Evolutionary conservation across 1,140 invertebrate genomes (phyloP).

Genomic region (Agrilus planipennis): DNA sequence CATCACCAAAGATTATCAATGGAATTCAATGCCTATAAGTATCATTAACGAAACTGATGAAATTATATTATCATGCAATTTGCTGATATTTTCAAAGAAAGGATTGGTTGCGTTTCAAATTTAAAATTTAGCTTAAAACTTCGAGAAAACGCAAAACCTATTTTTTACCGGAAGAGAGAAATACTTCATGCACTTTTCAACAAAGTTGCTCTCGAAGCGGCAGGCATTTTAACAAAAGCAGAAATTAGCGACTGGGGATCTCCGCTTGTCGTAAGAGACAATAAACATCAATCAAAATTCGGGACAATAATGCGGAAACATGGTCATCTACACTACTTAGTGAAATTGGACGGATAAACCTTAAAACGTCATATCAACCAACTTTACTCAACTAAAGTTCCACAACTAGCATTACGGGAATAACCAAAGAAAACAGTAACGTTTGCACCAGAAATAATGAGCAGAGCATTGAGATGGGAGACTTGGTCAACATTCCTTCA

Average conservation of each 20-base stretch:
- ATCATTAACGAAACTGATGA: too few relatives aligned
- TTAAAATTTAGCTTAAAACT: slow-evolving; percentile 3
- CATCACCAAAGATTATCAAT: too few relatives aligned
- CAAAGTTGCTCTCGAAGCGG: slow-evolving; percentile 12
- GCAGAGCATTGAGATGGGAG: background rate
- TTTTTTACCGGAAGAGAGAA: slow-evolving; percentile 10
- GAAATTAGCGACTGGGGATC: slow-evolving; percentile 33
- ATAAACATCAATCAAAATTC: background rate
- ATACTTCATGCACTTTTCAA: slow-evolving; percentile 23
- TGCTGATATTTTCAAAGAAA: background rate
- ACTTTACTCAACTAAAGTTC: background rate
- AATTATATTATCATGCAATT: too few relatives aligned
- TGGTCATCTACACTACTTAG: background rate
- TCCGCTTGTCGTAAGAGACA: slow-evolving; percentile 29
- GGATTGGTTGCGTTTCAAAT: background rate
- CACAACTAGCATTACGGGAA: too few relatives aligned
- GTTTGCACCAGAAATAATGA: background rate
- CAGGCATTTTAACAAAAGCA: slow-evolving; percentile 18
- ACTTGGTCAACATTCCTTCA: slow-evolving; percentile 22
- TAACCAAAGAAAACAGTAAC: background rate
- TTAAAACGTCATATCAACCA: background rate
- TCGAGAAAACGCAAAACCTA: slow-evolving; percentile 9
- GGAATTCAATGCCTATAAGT: too few relatives aligned
- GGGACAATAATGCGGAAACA: background rate
- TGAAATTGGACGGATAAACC: background rate